phyloP scores from a whole-genome alignment of 23 tunicate species.

The Styela clava region DNA sequence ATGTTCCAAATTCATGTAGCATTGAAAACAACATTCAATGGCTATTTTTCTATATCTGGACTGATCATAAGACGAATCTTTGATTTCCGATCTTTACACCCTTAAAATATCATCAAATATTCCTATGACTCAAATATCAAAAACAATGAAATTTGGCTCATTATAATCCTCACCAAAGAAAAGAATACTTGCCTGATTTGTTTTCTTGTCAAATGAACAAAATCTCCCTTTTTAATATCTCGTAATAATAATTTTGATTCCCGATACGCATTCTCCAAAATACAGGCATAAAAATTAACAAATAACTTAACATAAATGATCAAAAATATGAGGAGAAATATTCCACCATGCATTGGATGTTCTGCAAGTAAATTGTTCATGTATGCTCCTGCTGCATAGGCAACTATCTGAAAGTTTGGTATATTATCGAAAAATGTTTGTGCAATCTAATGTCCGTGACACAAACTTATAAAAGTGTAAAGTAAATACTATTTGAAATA shows the following conservation, averaged over 20 bases:
- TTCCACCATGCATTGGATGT: slow-evolving; percentile 46
- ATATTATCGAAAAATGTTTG: neutral
- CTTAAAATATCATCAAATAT: too few relatives aligned
- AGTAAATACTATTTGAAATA: neutral
- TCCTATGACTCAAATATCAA: neutral
- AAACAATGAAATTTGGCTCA: neutral
- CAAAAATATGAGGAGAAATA: slow-evolving; percentile 38
- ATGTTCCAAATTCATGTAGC: too few relatives aligned
- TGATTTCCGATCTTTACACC: too few relatives aligned
- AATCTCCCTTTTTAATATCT: slow-evolving; percentile 32
- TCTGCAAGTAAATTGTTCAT: slow-evolving; percentile 41
- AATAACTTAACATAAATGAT: slow-evolving; percentile 41
- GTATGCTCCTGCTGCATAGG: slow-evolving; percentile 68
- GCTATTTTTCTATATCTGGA: too few relatives aligned
- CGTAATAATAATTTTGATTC: slow-evolving; percentile 58
- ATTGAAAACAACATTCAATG: too few relatives aligned
- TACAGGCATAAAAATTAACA: slow-evolving; percentile 56
- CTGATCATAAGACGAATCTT: too few relatives aligned
- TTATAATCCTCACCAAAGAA: too few relatives aligned
- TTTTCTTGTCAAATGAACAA: slow-evolving; percentile 43
- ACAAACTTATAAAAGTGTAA: neutral
- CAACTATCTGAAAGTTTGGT: slow-evolving; percentile 59
- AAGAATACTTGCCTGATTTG: slow-evolving; percentile 38
- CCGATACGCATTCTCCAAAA: slow-evolving; percentile 56
- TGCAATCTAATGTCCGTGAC: too few relatives aligned